Conservation (phyloP, 2,797 vertebrate species). For the Danio kyathit region DNA sequence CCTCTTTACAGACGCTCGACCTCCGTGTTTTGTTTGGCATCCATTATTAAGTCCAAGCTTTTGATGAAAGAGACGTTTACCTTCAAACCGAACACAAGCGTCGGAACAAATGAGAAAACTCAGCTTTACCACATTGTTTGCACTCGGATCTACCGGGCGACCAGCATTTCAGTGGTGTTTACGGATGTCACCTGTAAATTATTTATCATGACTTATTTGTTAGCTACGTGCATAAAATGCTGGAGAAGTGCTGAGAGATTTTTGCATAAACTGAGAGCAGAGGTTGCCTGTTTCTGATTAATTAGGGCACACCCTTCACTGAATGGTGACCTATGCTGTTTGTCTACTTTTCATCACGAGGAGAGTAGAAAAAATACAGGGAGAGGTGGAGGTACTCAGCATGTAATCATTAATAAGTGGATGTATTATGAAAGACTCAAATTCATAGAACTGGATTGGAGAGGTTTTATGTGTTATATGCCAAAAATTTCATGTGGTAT, state of each 20-base stretch:
- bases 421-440: too few species aligned
- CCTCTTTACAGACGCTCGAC: conserved; percentile 13
- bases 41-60: conserved; percentile 38
- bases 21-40: conserved; percentile 28
- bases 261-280: conserved; percentile 23
- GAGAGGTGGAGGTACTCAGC: too few species aligned
- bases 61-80: conserved; percentile 40
- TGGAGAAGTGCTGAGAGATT: background rate
- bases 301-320: background rate
- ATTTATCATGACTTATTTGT: conserved; percentile 11
- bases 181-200: conserved; percentile 10
- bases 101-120: conserved; percentile 1
- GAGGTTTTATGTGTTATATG: too few species aligned
- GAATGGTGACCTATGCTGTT: background rate
- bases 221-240: conserved; percentile 1
- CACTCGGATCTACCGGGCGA: background rate
- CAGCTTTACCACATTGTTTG: conserved; percentile 8
- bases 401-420: too few species aligned
- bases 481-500: too few species aligned
- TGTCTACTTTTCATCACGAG: too few species aligned
- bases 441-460: too few species aligned
- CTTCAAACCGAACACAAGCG: conserved; percentile 15
- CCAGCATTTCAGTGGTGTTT: conserved; percentile 23
- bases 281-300: conserved; percentile 2
- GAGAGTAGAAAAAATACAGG: too few species aligned